Percentiles rank a stretch among this genome's conserved stretches.
phyloP scores from a whole-genome alignment of 2,797 vertebrate genomes.

The Nyctalus aviator region DNA sequence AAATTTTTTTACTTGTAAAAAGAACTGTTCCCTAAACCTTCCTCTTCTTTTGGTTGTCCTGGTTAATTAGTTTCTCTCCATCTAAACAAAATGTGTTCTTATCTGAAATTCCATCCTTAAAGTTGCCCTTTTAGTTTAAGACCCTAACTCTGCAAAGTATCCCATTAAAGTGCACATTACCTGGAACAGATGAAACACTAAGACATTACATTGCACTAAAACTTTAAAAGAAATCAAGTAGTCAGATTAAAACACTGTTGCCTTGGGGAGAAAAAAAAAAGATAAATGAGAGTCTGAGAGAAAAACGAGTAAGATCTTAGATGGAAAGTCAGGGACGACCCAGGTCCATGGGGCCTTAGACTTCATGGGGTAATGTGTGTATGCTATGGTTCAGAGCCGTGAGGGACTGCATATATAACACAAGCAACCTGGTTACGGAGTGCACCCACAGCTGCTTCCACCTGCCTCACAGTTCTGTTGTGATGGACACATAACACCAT shows the following conservation, averaged over 20 bases:
- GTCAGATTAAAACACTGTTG: background rate
- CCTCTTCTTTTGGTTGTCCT: background rate
- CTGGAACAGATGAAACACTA: background rate
- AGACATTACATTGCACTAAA: background rate
- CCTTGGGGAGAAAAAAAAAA: background rate
- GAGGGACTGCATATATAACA: accelerated
- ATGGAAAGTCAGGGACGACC: background rate
- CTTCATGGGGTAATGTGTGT: accelerated
- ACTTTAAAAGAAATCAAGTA: background rate
- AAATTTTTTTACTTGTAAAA: background rate
- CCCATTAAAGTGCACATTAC: background rate
- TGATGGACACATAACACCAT: background rate
- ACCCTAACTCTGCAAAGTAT: background rate
- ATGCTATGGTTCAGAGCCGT: background rate
- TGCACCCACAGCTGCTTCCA: background rate
- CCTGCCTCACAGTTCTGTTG: background rate
- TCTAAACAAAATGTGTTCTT: constrained; percentile 47
- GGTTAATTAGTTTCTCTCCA: background rate
- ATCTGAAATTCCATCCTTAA: constrained; percentile 2
- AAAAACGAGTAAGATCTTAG: background rate
- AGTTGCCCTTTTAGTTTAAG: constrained; percentile 12
- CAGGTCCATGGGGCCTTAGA: background rate
- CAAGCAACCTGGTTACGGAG: background rate
- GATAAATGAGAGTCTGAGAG: background rate
- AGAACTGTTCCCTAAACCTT: background rate